A percentile compares a stretch with the other conserved stretches of the same genome.
phyloP scores from a whole-genome alignment of 2,113 vertebrate species.

The Carettochelys insculpta region DNA sequence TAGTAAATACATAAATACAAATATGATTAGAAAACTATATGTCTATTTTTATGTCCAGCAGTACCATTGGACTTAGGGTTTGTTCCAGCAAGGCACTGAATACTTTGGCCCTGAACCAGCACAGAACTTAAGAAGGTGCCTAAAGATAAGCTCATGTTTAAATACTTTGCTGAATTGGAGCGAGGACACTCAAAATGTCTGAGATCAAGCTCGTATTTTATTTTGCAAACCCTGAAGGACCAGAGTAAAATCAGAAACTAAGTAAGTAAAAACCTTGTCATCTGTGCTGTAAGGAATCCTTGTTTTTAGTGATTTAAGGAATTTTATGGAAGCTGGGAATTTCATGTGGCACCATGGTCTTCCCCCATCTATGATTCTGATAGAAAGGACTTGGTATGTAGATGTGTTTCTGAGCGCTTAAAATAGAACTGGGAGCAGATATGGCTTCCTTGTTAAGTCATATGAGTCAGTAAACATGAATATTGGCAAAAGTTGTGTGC shows the following conservation, averaged over 20 bases:
- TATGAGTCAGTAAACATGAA: neutral
- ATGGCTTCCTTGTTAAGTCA: neutral
- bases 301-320: too few relatives aligned
- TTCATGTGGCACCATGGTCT: neutral
- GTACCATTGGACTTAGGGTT: neutral
- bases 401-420: neutral
- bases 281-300: neutral
- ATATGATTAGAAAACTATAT: neutral
- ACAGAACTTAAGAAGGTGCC: neutral
- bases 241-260: neutral
- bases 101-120: neutral
- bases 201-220: neutral
- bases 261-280: neutral
- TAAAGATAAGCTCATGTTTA: neutral
- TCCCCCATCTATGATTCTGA: neutral
- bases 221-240: neutral
- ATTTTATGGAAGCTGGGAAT: too few relatives aligned
- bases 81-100: neutral
- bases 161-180: neutral
- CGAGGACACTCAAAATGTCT: neutral
- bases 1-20: neutral
- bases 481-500: neutral
- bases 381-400: neutral
- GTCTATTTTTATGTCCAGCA: neutral
- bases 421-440: neutral